These are phyloP conservation scores for Pteruthius melanotis DNA, from an alignment of 2,113 vertebrate species.

Conservation along the genomic window DNA sequence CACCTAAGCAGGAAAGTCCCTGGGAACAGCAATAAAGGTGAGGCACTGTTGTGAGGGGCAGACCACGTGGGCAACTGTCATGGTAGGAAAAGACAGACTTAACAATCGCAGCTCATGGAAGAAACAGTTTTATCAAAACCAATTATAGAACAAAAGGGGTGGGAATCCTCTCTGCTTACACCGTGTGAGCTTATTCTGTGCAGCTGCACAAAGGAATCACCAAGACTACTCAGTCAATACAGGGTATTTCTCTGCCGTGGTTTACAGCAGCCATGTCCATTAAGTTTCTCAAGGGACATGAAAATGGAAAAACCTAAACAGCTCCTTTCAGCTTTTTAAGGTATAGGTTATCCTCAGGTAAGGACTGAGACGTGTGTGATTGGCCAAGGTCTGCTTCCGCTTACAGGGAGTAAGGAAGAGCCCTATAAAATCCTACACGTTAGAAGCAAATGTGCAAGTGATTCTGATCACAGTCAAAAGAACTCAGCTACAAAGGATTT, in stretches of 20 bases:
- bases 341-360: neutral
- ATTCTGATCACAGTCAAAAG: neutral
- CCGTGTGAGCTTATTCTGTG: neutral
- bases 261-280: neutral
- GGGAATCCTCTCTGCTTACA: neutral
- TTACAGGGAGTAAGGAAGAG: neutral
- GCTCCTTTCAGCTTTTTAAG: neutral
- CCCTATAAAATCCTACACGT: neutral
- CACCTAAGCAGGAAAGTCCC: slow-evolving; percentile 72
- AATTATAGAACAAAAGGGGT: neutral
- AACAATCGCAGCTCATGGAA: neutral
- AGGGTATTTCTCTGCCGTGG: neutral
- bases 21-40: slow-evolving; percentile 80
- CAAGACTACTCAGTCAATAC: neutral
- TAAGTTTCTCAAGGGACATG: neutral
- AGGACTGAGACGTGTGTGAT: neutral
- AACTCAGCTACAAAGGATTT: neutral
- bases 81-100: rapidly evolving
- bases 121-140: neutral
- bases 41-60: neutral
- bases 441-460: neutral
- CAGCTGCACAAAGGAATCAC: neutral
- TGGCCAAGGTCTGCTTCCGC: neutral
- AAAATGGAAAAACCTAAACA: neutral
- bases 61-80: neutral